Base-by-base conservation (phyloP, 1,140 invertebrate genomes). In the Dolichoris vasculosae region DNA sequence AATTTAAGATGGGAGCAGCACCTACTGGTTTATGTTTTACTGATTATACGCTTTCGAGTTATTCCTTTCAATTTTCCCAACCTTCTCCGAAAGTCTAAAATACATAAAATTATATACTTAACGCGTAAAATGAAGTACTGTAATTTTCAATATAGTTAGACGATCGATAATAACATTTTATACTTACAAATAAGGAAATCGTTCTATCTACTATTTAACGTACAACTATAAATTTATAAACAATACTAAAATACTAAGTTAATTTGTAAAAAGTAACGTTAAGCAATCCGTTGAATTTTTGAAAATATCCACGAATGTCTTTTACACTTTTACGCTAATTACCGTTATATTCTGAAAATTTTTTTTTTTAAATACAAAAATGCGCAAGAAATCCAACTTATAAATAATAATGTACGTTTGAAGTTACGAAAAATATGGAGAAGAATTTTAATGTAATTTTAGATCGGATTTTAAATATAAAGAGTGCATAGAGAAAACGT, bases 1-100 rank as follows among this genome's bases (percentile, higher is more conserved):
- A 55, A n/a, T 35, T 35, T 46, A 48, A 48, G 35, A 23, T 40
- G 77, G 78, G 84, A 48, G 84, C 84, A 85, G 84, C 84, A 85
- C 84, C 78, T 85, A 35, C 67, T 69, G 30, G 40, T 43, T 55
- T 35, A 59, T 35, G 30, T 48, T 82, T 86, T 51, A 48, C 76
- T 46, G 81, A 32, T 63, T 67, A 26, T 46, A 46, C 35, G 38
- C 46, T 73, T 75, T 67, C 59, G 77, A 82, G 15, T 75, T 75
- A 48, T 75, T 43, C 48, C 30, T 87, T 82, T 67, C 55, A 59
- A 73, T 79, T 67, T 55, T 43, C 69, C 69, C 69, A 43, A 40
- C n/a, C 38, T 43, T n/a, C 26, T 43, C 17, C 38, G 38, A 73
- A 73, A 43, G 38, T 43, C 38, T 26, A 73, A 73, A 43, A 73